Evolutionary conservation across 2,888 invertebrate species (phyloP), one percentile per base, ranked within the genome.

Genomic region (Tenthredo notha): DNA sequence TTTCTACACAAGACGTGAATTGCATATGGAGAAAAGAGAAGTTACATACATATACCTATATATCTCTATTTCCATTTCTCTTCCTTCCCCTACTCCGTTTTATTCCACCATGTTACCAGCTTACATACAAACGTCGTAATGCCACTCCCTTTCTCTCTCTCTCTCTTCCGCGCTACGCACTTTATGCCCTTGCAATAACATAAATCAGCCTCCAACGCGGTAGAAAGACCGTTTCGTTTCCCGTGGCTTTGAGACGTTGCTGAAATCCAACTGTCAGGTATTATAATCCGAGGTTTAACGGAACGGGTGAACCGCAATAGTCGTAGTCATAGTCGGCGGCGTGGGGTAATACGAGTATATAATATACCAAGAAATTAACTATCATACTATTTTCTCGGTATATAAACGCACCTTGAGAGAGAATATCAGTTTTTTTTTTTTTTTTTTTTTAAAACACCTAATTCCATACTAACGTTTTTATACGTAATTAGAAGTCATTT

Each of bases 131-230:
- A 25, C 25, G n/a, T 54, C 54, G 54, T 61, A 12, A 25, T n/a
- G 47, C 43, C 74, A 54, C 85, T 86, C 86, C 84, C 88, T 87
- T 85, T 87, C 86, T 87, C 86, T 87, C 89, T 87, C 88, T 87
- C 86, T 87, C 89, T 87, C 89, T 86, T 86, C 86, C 85, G 87
- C 86, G 89, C 89, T 89, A 91, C 89, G 90, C 90, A 89, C 88
- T 92, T 92, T 90, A 91, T 90, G 90, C 88, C 87, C 90, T 87
- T 85, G 89, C 87, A 88, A 88, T 86, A 88, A 88, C 87, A 90
- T 91, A 91, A 91, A 91, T 91, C 91, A 90, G 86, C 88, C 25
- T 86, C 84, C 54, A 74, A 74, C 74, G n/a, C 18, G 43, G 21
- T 67, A 33, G 21, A 74, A 47, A 43, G 74, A 74, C 10, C 74